Evolutionary conservation across 2,888 invertebrate genomes (phyloP).

Genomic region (Sceliomorpha sp.): DNA sequence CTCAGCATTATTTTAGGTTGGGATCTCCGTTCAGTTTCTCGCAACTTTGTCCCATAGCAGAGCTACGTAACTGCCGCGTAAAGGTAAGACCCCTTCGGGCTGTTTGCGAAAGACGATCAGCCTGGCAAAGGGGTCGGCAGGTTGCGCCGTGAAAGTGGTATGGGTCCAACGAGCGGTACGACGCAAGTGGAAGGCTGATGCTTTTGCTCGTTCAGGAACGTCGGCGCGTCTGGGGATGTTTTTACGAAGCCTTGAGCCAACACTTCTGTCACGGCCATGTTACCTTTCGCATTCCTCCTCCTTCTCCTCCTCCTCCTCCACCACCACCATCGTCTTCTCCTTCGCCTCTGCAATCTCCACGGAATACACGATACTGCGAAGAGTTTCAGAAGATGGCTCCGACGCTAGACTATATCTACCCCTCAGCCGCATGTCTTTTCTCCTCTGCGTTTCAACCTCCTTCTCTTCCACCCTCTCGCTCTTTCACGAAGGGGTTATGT

Average conservation of each 20-base stretch:
- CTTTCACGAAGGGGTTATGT: constrained; percentile 57
- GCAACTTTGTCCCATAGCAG: constrained; percentile 19
- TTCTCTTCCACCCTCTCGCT: constrained; percentile 22
- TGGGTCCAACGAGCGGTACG: constrained; percentile 30
- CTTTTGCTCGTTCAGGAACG: constrained; percentile 71
- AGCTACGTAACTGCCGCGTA: constrained; percentile 56
- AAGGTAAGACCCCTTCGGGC: constrained; percentile 61
- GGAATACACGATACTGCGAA: constrained; percentile 51
- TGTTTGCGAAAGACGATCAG: constrained; percentile 64
- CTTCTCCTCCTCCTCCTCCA: too few species aligned
- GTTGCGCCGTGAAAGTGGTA: constrained; percentile 64
- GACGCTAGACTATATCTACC: constrained; percentile 36
- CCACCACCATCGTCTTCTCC: too few species aligned
- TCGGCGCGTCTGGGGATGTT: constrained; percentile 71
- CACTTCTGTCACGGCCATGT: constrained; percentile 58
- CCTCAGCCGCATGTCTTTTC: constrained; percentile 25
- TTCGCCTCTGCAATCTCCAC: constrained; percentile 55
- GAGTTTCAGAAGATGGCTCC: constrained; percentile 54
- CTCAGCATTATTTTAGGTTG: constrained; percentile 7
- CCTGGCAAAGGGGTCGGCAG: constrained; percentile 36
- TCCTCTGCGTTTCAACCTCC: too few species aligned
- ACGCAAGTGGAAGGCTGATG: constrained; percentile 74
- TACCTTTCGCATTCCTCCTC: constrained; percentile 48
- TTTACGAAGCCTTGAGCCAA: constrained; percentile 61
- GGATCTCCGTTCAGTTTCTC: neutral